These are phyloP conservation scores for Drosophila azteca DNA, from an alignment of 1,140 invertebrate species.

Conservation along the genomic window DNA sequence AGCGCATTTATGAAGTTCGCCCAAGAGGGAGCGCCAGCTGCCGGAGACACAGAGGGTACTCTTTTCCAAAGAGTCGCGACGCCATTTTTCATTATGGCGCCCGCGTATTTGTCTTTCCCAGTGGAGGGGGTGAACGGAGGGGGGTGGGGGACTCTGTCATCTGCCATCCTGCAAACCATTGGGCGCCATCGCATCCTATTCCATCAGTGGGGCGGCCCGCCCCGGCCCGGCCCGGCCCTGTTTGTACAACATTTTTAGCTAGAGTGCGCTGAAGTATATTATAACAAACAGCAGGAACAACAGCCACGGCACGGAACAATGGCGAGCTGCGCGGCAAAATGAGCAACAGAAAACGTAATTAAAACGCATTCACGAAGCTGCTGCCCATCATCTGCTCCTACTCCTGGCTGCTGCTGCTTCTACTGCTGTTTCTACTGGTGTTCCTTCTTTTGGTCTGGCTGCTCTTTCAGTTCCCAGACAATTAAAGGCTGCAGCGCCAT, in stretches of 20 bases:
- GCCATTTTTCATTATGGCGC: slow-evolving; percentile 68
- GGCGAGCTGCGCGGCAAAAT: slow-evolving; percentile 53
- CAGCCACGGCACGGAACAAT: slow-evolving; percentile 29
- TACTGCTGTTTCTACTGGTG: neutral
- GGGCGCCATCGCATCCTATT: slow-evolving; percentile 19
- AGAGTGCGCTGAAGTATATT: slow-evolving; percentile 59
- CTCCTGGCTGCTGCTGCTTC: neutral
- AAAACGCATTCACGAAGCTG: slow-evolving; percentile 54
- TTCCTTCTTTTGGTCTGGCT: neutral
- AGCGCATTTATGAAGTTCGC: slow-evolving; percentile 37
- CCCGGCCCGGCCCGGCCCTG: neutral
- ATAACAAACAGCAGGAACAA: slow-evolving; percentile 34
- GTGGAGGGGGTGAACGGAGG: too few species aligned
- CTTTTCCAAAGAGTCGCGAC: slow-evolving; percentile 40
- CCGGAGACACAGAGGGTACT: slow-evolving; percentile 11
- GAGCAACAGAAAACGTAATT: slow-evolving; percentile 65
- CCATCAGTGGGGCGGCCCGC: neutral
- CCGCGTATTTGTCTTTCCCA: slow-evolving; percentile 55
- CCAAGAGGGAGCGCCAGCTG: slow-evolving; percentile 12
- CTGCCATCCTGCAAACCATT: neutral
- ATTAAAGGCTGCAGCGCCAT: slow-evolving; percentile 25
- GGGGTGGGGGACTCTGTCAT: too few species aligned
- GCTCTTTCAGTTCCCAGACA: slow-evolving; percentile 19
- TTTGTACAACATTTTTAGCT: slow-evolving; percentile 26
- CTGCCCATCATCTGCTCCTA: neutral